These are phyloP conservation scores for Agrochola lota DNA, from an alignment of 2,888 invertebrate species.

Conservation along the genomic window DNA sequence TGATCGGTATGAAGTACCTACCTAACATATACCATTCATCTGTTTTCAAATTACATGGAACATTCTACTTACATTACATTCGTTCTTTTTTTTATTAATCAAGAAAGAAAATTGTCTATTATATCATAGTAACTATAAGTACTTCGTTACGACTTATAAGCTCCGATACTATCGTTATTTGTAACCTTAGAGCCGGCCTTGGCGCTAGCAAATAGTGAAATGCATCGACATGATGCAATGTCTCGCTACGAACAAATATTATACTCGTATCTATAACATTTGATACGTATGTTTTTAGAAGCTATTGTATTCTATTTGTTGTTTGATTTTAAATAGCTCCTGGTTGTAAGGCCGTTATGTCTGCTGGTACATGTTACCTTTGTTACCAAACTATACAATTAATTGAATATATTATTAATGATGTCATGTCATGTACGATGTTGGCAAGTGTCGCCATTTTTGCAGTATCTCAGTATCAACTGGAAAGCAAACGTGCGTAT, in stretches of 20 bases:
- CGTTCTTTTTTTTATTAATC: slow-evolving; percentile 3
- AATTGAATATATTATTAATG: neutral
- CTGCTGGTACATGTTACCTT: neutral
- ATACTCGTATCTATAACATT: slow-evolving; percentile 51
- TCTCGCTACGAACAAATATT: slow-evolving; percentile 52
- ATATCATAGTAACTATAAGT: slow-evolving; percentile 44
- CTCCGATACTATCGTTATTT: slow-evolving; percentile 71
- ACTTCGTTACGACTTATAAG: slow-evolving; percentile 60
- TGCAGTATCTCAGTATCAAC: neutral
- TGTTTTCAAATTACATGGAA: slow-evolving; percentile 1
- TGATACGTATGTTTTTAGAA: slow-evolving; percentile 48
- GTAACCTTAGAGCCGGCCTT: slow-evolving; percentile 82
- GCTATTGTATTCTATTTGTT: slow-evolving; percentile 37
- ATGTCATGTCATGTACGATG: neutral
- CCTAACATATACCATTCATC: neutral
- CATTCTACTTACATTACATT: slow-evolving; percentile 17
- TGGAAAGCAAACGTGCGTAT: neutral
- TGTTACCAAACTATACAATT: neutral
- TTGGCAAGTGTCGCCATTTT: neutral
- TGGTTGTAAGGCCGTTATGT: slow-evolving; percentile 14
- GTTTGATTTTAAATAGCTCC: slow-evolving; percentile 30
- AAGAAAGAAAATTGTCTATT: slow-evolving; percentile 46
- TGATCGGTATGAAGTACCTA: neutral
- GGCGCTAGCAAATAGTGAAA: slow-evolving; percentile 72
- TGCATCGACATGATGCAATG: slow-evolving; percentile 71